Evolutionary conservation across 2,797 vertebrate species (phyloP), one percentile per base, ranked within the genome.

Genomic region (Diceros bicornis): DNA sequence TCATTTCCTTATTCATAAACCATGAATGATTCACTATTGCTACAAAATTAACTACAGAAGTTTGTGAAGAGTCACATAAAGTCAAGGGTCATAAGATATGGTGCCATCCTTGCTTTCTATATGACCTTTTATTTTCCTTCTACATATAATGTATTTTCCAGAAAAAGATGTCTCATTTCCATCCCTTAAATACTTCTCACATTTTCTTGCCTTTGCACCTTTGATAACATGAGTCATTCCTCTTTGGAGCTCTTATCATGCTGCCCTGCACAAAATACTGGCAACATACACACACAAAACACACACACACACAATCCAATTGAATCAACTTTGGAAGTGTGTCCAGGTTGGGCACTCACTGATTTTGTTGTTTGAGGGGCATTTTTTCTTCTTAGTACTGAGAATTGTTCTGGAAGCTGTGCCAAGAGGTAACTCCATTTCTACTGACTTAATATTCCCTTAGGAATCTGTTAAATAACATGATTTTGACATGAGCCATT

Each of bases 1-100:
- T 44, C 12, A 86, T 69, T 97, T 93, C 11, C 25, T 62, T 83
- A 27, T 69, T 96, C 86, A 87, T 55, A 59, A 95, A 59, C 29
- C 11, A 78, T 37, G 11, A 59, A 59, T 69, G 57, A 32, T 75
- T 50, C 62, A 83, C 14, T 21, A 71, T n/a, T 77, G 29, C n/a
- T 78, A 68, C 2, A 23, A 64, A 89, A 74, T 72, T 44, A 94
- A 71, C 9, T 79, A 37, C 7, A 84, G 84, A 95, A 23, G 21
- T 84, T 17, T 89, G 41, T 93, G 50, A 52, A 52, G 50, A 13
- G 13, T 20, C 11, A 47, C 11, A 47, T 52, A 4, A 55, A 90
- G 72, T 87, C 47, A 87, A 93, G 34, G 14, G 10, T 8, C 12
- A 52, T 79, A 84, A 68, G 94, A 50, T 59, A 72, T 34, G n/a